Evolutionary conservation across 2,797 vertebrate species (phyloP), one percentile per base, ranked within the genome.

Genomic region (Lindbergichthys nudifrons): DNA sequence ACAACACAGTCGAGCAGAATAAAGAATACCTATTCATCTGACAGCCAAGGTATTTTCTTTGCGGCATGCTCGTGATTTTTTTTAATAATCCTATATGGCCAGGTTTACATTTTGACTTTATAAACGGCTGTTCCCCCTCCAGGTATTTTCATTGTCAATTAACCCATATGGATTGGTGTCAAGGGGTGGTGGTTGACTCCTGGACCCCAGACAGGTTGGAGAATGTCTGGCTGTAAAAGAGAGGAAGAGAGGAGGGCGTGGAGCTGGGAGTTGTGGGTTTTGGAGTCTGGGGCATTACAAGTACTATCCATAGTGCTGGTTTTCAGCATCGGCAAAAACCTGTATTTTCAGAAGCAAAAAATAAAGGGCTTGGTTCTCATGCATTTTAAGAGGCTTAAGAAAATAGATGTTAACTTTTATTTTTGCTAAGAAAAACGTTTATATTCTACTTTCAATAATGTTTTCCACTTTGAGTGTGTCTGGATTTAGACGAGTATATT

Each of bases 141-240:
- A 91, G 91, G 81, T 90, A 89, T 92, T 92, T 93, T 90, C 82
- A 88, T 86, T 89, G 83, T 82, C 87, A 89, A 90, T 93, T 90
- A 92, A 91, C 87, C 85, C 79, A 3, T 57, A 75, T 84, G 86
- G 87, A 88, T 87, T 83, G 87, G 86, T 91, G 92, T 92, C 88
- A 91, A 86, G 82, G 81, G 86, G 87, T 64, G 69, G 70, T 16
- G 69, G 85, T 88, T 85, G 88, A 88, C 90, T 87, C 69, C 58
- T 48, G 78, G 53, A 83, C 82, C 82, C 59, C 79, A 90, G 87
- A 86, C 81, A 57, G 69, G 83, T 77, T 75, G 77, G 75, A 87
- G 73, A 85, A 89, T 75, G 73, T 85, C 79, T 87, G 82, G 75
- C 81, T 77, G 78, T 77, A 64, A 88, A 83, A 81, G 48, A 78